Conservation (phyloP, 2,797 vertebrate species). For the Orientallactaga sibirica region DNA sequence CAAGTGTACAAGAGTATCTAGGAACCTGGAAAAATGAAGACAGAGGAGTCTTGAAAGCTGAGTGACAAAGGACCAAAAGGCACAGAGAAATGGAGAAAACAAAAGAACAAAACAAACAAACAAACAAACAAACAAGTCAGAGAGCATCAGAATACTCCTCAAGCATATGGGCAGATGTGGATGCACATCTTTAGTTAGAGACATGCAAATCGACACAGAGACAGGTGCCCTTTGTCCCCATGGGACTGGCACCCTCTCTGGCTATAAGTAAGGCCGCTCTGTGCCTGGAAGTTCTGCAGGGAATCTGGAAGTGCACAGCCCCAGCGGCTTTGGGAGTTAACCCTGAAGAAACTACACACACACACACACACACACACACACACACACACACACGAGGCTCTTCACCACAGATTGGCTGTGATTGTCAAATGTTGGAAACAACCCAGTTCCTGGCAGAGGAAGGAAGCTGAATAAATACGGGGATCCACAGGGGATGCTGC, state of each 20-base stretch:
- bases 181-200: background rate
- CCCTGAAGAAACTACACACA: background rate
- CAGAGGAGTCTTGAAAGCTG: background rate
- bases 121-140: background rate
- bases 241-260: background rate
- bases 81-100: background rate
- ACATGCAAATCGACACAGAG: background rate
- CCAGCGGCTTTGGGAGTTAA: background rate
- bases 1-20: too few species aligned
- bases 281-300: background rate
- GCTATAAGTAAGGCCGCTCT: background rate
- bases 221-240: background rate
- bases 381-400: background rate
- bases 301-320: background rate
- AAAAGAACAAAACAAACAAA: background rate
- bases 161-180: background rate
- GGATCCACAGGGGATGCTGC: background rate
- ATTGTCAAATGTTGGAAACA: background rate
- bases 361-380: background rate
- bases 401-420: background rate
- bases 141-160: background rate
- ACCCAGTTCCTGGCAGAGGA: background rate
- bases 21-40: background rate
- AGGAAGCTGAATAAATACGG: background rate
- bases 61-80: background rate